Evolutionary conservation across 1,140 invertebrate species (phyloP).

Genomic region (Laupala kohalensis): DNA sequence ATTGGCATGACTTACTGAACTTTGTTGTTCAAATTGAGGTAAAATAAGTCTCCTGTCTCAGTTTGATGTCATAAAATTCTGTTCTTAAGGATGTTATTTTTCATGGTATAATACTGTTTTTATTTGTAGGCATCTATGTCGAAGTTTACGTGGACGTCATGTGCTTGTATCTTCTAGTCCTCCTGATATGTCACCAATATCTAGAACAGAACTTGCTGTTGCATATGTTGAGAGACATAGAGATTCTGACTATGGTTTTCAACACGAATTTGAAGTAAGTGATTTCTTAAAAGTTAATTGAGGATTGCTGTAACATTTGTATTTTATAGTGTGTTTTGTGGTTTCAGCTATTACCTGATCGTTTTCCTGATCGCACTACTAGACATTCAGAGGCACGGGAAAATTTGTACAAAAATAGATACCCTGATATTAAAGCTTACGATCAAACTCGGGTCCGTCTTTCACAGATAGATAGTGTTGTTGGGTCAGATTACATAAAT

Average conservation of each 20-base stretch:
- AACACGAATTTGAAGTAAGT: conserved; percentile 60
- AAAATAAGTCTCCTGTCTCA: no score
- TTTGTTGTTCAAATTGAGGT: no score
- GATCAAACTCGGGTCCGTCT: conserved; percentile 83
- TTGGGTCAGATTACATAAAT: conserved; percentile 82
- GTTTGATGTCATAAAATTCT: no score
- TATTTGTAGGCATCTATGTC: conserved; percentile 37
- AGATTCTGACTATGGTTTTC: conserved; percentile 77
- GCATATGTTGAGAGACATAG: conserved; percentile 66
- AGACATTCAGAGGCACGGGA: conserved; percentile 74
- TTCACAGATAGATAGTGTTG: conserved; percentile 55
- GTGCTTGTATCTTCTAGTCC: conserved; percentile 51
- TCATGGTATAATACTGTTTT: no score
- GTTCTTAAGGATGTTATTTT: no score
- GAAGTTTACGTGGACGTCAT: conserved; percentile 48
- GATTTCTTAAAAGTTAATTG: not conserved
- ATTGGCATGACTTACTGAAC: no score
- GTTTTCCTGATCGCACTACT: conserved; percentile 74
- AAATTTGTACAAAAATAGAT: conserved; percentile 75
- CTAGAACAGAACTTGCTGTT: conserved; percentile 50
- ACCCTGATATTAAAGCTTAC: conserved; percentile 82
- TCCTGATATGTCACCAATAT: conserved; percentile 68
- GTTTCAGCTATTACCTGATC: conserved; percentile 54
- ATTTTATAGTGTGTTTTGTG: not conserved
- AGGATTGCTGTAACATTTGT: not conserved